Base-by-base conservation (phyloP, 2,888 invertebrate species). In the Choristoneura rosaceana region DNA sequence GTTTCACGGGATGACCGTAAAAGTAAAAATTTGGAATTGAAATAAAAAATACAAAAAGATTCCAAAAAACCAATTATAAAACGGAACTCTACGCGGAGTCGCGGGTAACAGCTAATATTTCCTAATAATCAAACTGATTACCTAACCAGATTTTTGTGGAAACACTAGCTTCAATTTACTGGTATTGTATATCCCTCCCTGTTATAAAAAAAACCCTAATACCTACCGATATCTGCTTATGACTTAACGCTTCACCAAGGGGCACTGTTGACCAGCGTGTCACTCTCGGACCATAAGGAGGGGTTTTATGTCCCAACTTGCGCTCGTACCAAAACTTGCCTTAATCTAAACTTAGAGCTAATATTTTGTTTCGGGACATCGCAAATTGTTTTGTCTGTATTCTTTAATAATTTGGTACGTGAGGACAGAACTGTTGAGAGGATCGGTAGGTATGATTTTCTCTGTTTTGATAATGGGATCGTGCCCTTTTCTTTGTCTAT, bases 221-320 rank as follows among this genome's bases (percentile, higher is more conserved):
- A n/a, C n/a, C 2, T 8, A 52, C 8, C 52, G 4, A 7, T 9
- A 34, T 25, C 38, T n/a, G 67, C 74, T 67, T 74, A 5, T 76
- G 9, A 65, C 69, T 78, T 81, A 68, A 0, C 65, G 79, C 79
- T 47, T 25, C 50, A 60, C 15, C 25, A 62, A 74, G 75, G 74
- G 78, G 52, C 78, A 77, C 81, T 83, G 82, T 82, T 84, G 87
- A 85, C 88, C 88, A 84, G 82, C 82, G 74, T 82, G 74, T 80
- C 79, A 71, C 63, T 71, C 43, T 80, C 82, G 80, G 78, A 78
- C 81, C 81, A 90, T 90, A 89, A 90, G 90, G 89, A 85, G 85
- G 85, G 87, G 88, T 82, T 86, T 87, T 85, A 87, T 82, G 81
- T 70, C 80, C 80, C 79, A 86, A 85, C 83, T 87, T 84, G 78